These are phyloP conservation scores for Alviniconcha marisindica DNA, from an alignment of 1,140 invertebrate genomes.

Conservation along the genomic window DNA sequence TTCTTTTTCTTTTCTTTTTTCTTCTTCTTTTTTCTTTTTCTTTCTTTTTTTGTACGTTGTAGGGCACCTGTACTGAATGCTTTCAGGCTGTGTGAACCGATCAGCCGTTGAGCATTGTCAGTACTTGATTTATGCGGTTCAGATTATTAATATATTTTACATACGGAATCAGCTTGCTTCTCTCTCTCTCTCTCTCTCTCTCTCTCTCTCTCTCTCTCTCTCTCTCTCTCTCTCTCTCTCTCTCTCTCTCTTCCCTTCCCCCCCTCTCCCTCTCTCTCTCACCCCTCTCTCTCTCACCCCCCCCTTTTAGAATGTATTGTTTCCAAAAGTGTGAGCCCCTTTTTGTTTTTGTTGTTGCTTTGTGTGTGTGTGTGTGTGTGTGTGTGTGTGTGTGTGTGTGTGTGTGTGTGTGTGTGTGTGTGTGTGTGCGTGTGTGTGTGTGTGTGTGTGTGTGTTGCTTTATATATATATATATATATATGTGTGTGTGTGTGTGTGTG, in stretches of 20 bases:
- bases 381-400: not conserved
- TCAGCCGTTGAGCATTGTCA: no score
- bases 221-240: not conserved
- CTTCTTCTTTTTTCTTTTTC: no score
- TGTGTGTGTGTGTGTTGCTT: not conserved
- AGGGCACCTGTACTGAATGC: no score
- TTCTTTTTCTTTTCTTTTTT: no score
- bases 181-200: slow-evolving; percentile 14
- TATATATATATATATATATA: not conserved
- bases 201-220: slow-evolving; percentile 10
- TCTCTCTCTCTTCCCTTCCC: not conserved
- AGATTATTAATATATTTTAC: not conserved
- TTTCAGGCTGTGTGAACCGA: no score
- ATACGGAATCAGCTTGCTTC: not conserved
- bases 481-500: not conserved
- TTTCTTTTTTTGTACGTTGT: no score
- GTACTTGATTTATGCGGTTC: not conserved
- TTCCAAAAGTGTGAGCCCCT: not conserved
- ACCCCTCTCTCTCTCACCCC: not conserved
- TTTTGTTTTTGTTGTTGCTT: not conserved
- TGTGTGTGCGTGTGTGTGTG: not conserved
- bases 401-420: no score
- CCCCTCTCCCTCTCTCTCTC: slow-evolving; percentile 4
- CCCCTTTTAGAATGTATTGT: not conserved
- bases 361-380: not conserved